Conservation (phyloP, 1,140 invertebrate genomes). For the Hesperophylax magnus region DNA sequence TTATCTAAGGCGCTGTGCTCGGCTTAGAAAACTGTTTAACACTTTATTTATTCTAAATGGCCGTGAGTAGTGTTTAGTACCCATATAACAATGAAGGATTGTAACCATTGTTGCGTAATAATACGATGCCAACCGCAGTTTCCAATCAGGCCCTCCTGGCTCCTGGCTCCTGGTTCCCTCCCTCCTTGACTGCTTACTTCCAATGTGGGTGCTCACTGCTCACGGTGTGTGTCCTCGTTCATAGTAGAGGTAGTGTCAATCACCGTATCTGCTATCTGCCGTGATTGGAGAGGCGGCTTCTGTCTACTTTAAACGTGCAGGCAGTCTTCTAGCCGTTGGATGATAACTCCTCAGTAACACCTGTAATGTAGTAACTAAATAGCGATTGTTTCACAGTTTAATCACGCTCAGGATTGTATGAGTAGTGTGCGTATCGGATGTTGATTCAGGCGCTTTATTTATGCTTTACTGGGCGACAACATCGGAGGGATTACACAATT, state of each 20-base stretch:
- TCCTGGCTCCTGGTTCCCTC: not conserved
- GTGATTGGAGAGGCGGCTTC: too few relatives aligned
- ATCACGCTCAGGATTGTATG: not conserved
- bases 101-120: constrained; percentile 29
- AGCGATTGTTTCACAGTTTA: not conserved
- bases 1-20: too few relatives aligned
- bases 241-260: too few relatives aligned
- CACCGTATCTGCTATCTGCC: too few relatives aligned
- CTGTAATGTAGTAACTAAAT: not conserved
- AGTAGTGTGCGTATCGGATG: not conserved
- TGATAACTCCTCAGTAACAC: not conserved
- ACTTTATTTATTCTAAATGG: constrained; percentile 11
- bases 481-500: too few relatives aligned
- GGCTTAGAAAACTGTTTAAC: too few relatives aligned
- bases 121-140: constrained; percentile 24
- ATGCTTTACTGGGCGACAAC: too few relatives aligned
- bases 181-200: too few relatives aligned
- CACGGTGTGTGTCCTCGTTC: too few relatives aligned
- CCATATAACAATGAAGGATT: constrained; percentile 29
- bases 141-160: constrained; percentile 19
- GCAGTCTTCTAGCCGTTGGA: not conserved
- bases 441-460: not conserved
- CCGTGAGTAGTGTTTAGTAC: constrained; percentile 1
- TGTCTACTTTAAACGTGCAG: too few relatives aligned
- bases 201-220: not conserved